These are phyloP conservation scores for Smutsia temminckii DNA, from an alignment of 2,797 vertebrate species.

Conservation along the genomic window DNA sequence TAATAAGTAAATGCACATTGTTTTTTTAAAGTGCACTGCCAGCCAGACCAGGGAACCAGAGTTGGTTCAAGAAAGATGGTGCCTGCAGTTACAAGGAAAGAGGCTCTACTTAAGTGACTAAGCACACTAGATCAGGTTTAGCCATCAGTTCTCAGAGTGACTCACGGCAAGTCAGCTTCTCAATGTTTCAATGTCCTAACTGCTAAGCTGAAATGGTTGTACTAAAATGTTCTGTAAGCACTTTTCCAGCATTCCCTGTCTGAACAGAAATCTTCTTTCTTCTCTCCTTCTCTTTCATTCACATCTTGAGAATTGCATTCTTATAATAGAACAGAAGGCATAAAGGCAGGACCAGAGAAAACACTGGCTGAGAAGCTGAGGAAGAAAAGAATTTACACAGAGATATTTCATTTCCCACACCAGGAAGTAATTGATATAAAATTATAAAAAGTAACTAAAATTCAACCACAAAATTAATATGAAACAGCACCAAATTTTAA, in stretches of 20 bases:
- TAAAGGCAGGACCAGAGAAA: background rate
- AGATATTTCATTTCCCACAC: background rate
- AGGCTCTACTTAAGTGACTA: background rate
- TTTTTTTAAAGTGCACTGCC: background rate
- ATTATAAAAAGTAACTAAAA: background rate
- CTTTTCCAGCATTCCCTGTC: background rate
- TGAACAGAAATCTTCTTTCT: background rate
- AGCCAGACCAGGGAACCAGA: background rate
- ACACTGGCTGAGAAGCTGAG: background rate
- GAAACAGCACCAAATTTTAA: background rate
- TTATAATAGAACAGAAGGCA: background rate
- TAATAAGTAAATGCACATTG: background rate
- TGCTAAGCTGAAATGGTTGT: background rate
- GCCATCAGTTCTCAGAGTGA: background rate
- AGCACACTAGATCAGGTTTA: background rate
- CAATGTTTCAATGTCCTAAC: background rate
- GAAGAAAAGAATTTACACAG: background rate
- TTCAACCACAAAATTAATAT: background rate
- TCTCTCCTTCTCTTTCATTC: background rate
- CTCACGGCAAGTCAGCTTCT: background rate
- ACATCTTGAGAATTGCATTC: background rate
- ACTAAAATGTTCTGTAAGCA: background rate
- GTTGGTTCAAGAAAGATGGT: background rate
- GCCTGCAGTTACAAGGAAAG: background rate
- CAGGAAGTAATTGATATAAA: background rate